phyloP scores from a whole-genome alignment of 1,140 invertebrate genomes.

The Apis dorsata region DNA sequence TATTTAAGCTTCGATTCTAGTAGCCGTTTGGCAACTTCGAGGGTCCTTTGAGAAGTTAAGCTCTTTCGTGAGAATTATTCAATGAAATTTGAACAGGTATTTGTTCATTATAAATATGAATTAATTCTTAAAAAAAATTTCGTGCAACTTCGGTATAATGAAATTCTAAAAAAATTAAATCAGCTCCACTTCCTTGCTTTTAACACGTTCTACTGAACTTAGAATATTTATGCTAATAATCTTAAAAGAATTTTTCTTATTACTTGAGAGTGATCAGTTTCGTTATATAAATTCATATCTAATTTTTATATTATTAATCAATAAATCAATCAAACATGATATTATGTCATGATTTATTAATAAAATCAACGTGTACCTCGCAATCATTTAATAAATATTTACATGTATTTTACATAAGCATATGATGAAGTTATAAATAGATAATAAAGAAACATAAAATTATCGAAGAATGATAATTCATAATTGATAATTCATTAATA shows the following conservation, averaged over 20 bases:
- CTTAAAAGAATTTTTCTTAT: no score
- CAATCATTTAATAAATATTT: background rate
- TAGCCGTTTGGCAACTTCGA: background rate
- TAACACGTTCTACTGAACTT: conserved; percentile 2
- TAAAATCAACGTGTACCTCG: background rate
- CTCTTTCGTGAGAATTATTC: background rate
- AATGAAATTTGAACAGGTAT: background rate
- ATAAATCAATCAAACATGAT: background rate
- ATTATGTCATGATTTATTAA: background rate
- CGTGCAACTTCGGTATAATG: background rate
- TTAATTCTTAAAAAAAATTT: background rate
- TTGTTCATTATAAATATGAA: background rate
- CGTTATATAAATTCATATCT: no score
- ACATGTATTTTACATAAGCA: background rate
- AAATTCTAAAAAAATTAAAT: background rate
- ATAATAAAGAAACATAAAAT: background rate
- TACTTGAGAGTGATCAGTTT: no score
- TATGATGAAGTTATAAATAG: background rate
- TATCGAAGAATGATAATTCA: no score
- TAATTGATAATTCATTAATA: background rate
- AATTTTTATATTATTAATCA: no score
- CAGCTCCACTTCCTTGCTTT: background rate
- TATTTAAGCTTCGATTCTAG: background rate
- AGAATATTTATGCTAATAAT: no score
- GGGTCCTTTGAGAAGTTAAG: background rate